Evolutionary conservation across 2,113 vertebrate genomes (phyloP), one percentile per base, ranked within the genome.

Genomic region (Eidolon helvum): DNA sequence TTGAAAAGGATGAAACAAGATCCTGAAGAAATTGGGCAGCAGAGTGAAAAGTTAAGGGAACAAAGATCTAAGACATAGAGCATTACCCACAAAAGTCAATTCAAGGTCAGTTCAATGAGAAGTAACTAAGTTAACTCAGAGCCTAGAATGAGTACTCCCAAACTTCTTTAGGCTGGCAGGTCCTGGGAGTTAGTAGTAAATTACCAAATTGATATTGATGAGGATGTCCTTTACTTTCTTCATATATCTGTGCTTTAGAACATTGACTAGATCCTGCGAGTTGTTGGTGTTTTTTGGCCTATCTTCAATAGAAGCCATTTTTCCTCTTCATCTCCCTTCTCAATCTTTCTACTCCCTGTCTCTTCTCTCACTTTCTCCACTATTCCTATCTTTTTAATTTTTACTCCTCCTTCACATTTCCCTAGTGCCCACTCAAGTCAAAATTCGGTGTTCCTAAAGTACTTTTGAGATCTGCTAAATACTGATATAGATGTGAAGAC

Each of bases 1-100:
- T 95, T 69, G 33, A 74, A 94, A 96, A 92, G 8, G 9, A 65
- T n/a, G 69, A n/a, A 91, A 66, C 35, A 63, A 15, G 38, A 92
- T 90, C 22, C 66, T 86, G 38, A 92, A 71, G 38, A 22, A 92
- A 65, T 83, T 2, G 2, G 10, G 18, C 15, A 90, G 11, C 55
- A 91, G 61, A 40, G 48, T 91, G 22, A 12, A 88, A 38, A 43
- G 12, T 80, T 53, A 91, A 78, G 19, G 38, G 68, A 77, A n/a
- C 21, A 68, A 87, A 84, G 5, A 53, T 87, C 5, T 90, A 28
- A 16, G 24, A 16, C 28, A 43, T 61, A 22, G 45, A 78, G 7
- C 19, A 35, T 75, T 80, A 68, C 45, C 50, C 43, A 87, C 19
- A 59, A 72, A 87, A 87, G 53, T 95, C 63, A 72, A n/a, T 85